Percentiles rank a stretch among this genome's conserved stretches.
Conservation (phyloP, 2,113 vertebrate genomes). For the Tursiops truncatus region DNA sequence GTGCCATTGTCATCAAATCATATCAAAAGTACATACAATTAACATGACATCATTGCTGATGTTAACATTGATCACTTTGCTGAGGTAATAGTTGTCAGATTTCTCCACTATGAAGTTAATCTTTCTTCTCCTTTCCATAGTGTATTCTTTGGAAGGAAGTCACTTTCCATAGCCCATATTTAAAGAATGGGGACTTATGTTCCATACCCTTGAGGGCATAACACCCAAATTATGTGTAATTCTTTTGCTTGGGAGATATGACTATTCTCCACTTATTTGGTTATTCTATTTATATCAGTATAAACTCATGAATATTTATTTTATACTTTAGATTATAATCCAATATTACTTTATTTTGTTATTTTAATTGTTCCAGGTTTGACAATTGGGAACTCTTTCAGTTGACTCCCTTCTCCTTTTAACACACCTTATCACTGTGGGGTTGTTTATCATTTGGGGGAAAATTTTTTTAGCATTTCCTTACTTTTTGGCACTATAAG, state of each 20-base stretch:
- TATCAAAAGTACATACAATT: neutral
- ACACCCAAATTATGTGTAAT: neutral
- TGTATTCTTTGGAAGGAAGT: neutral
- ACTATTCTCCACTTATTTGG: neutral
- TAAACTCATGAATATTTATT: neutral
- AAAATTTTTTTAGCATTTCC: neutral
- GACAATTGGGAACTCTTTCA: neutral
- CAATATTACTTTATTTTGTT: neutral
- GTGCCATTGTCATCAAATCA: neutral
- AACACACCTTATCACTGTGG: neutral
- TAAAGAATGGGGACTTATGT: neutral
- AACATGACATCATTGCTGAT: neutral
- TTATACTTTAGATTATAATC: neutral
- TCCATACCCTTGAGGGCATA: neutral
- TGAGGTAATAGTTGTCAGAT: neutral
- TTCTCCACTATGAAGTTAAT: neutral
- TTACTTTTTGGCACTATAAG: too few species aligned
- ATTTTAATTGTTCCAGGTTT: neutral
- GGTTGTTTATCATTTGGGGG: neutral
- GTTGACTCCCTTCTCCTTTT: neutral
- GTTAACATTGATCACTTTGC: neutral
- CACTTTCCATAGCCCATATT: neutral
- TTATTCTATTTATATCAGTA: neutral
- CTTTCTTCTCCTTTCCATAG: neutral
- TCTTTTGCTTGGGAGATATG: neutral